A percentile compares a stretch with the other conserved stretches of the same genome.
These are phyloP conservation scores for Odobenus rosmarus DNA, from an alignment of 2,113 vertebrate species.

Conservation along the genomic window DNA sequence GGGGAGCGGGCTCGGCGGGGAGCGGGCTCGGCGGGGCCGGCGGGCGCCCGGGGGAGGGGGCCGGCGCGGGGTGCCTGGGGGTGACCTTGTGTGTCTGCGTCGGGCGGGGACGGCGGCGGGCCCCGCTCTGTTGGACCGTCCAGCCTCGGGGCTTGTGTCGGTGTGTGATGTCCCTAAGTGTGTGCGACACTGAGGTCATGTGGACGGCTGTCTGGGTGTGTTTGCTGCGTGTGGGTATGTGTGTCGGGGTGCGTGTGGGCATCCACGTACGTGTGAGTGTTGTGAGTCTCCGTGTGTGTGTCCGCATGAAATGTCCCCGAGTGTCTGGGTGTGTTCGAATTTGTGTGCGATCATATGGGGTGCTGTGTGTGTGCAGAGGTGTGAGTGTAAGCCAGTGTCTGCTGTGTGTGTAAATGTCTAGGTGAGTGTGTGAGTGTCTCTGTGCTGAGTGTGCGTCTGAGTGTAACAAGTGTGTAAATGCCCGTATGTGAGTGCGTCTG, in stretches of 20 bases:
- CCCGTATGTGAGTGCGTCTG: not conserved
- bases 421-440: not conserved
- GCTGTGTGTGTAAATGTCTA: no score
- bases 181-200: not conserved
- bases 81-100: not conserved
- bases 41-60: not conserved
- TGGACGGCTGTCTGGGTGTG: not conserved
- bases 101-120: not conserved
- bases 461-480: not conserved
- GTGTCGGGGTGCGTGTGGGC: not conserved
- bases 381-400: not conserved
- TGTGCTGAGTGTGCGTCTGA: not conserved
- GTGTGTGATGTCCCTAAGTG: not conserved
- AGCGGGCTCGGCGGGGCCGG: not conserved
- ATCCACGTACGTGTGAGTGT: not conserved
- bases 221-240: not conserved
- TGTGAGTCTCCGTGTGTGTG: not conserved
- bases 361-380: not conserved
- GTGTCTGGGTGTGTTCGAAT: not conserved
- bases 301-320: not conserved
- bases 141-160: not conserved
- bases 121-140: not conserved
- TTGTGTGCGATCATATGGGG: not conserved
- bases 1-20: not conserved
- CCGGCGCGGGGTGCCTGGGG: not conserved